A percentile compares a stretch with the other conserved stretches of the same genome.
phyloP scores from a whole-genome alignment of 1,140 invertebrate genomes.

The Sycophila sp. region DNA sequence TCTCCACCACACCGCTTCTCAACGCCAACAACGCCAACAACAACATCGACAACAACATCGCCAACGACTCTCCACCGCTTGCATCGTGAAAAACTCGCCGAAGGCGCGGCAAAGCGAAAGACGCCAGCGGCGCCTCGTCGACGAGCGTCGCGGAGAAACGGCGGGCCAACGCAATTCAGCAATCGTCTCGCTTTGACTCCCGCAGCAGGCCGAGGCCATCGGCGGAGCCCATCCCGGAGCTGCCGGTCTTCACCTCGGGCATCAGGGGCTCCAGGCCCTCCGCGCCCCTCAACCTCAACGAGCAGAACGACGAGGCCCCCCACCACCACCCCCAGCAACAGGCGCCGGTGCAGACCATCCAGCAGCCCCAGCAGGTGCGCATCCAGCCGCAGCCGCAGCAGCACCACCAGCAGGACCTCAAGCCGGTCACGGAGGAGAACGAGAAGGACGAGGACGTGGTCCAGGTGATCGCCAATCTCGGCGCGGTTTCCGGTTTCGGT shows the following conservation, averaged over 20 bases:
- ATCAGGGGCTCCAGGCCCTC: constrained; percentile 42
- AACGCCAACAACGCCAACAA: no score
- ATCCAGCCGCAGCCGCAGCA: constrained; percentile 52
- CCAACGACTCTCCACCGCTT: no score
- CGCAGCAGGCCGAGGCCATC: constrained; percentile 63
- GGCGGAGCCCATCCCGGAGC: constrained; percentile 66
- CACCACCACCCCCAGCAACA: no score
- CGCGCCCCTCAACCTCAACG: constrained; percentile 53
- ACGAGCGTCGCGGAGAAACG: no score
- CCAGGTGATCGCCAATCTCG: constrained; percentile 50
- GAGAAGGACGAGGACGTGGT: constrained; percentile 44
- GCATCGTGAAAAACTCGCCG: no score
- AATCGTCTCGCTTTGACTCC: not conserved
- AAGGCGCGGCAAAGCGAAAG: no score
- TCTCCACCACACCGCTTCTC: no score
- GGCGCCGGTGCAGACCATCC: constrained; percentile 48
- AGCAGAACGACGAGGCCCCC: constrained; percentile 51
- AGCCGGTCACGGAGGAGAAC: constrained; percentile 53
- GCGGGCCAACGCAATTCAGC: no score
- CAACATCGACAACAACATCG: no score
- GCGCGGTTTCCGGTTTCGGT: constrained; percentile 38
- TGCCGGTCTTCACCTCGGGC: constrained; percentile 34
- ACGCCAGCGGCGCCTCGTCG: no score
- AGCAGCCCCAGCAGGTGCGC: constrained; percentile 56
- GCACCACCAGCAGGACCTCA: constrained; percentile 50